phyloP scores from a whole-genome alignment of 2,888 invertebrate genomes.

The Malacosoma neustria region DNA sequence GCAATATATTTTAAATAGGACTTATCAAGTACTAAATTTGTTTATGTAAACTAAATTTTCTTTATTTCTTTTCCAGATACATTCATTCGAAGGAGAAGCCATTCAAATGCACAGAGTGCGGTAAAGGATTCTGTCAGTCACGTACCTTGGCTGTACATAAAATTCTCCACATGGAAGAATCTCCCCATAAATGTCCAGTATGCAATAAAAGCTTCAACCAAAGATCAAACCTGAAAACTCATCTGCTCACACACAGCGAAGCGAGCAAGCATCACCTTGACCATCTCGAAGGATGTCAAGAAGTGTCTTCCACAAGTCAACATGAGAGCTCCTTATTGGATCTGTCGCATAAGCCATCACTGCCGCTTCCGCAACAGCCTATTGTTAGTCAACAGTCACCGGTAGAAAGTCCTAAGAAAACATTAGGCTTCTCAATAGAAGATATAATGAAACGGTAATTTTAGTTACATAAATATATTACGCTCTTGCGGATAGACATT shows the following conservation, averaged over 20 bases:
- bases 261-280: constrained; percentile 66
- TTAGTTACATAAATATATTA: constrained; percentile 20
- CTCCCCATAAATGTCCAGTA: constrained; percentile 93
- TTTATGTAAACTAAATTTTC: constrained; percentile 24
- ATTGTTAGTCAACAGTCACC: constrained; percentile 48
- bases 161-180: constrained; percentile 94
- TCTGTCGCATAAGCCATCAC: constrained; percentile 71
- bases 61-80: constrained; percentile 78
- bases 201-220: constrained; percentile 94
- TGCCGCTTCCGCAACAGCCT: constrained; percentile 35
- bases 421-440: constrained; percentile 88
- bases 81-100: constrained; percentile 99
- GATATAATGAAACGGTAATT: constrained; percentile 90
- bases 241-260: constrained; percentile 90
- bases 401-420: constrained; percentile 51
- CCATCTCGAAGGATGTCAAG: constrained; percentile 66
- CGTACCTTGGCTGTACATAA: constrained; percentile 97
- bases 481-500: constrained; percentile 15
- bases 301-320: constrained; percentile 69
- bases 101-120: constrained; percentile 96
- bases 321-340: constrained; percentile 67
- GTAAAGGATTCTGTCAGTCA: constrained; percentile 98
- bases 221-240: constrained; percentile 93
- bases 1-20: too few species aligned
- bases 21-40: too few species aligned